A percentile compares a stretch with the other conserved stretches of the same genome.
Evolutionary conservation across 1,140 invertebrate species (phyloP).

Genomic region (Dendroctonus ponderosae): DNA sequence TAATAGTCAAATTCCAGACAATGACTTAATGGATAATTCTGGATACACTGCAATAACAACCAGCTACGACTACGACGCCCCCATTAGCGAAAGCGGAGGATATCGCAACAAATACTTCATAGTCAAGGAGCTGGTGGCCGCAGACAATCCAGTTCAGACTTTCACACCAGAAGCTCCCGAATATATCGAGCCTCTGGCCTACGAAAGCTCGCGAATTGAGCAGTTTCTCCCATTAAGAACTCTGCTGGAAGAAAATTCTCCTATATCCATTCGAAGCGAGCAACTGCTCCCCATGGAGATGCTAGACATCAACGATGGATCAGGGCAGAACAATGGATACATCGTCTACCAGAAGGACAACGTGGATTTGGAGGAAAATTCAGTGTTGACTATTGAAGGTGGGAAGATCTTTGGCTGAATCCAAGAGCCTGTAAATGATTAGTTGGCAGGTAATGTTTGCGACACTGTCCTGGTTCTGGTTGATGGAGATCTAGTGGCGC

Average conservation of each 20-base stretch:
- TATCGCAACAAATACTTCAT: conserved; percentile 53
- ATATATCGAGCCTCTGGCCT: conserved; percentile 44
- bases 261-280: conserved; percentile 31
- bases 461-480: conserved; percentile 57
- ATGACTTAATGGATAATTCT: conserved; percentile 30
- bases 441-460: conserved; percentile 49
- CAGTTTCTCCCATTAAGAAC: conserved; percentile 43
- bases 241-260: conserved; percentile 41
- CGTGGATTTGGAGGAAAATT: conserved; percentile 38
- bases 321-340: conserved; percentile 62
- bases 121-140: conserved; percentile 43
- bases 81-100: conserved; percentile 55
- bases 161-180: conserved; percentile 46
- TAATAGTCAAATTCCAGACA: conserved; percentile 19
- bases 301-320: conserved; percentile 56
- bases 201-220: conserved; percentile 41
- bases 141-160: conserved; percentile 51
- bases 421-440: background rate
- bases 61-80: conserved; percentile 60
- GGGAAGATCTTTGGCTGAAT: background rate
- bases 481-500: conserved; percentile 49
- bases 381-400: conserved; percentile 47
- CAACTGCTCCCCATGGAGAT: conserved; percentile 56
- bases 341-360: conserved; percentile 54
- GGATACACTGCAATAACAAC: conserved; percentile 55